Evolutionary conservation across 2,797 vertebrate species (phyloP).

Genomic region (Novumbra hubbsi): DNA sequence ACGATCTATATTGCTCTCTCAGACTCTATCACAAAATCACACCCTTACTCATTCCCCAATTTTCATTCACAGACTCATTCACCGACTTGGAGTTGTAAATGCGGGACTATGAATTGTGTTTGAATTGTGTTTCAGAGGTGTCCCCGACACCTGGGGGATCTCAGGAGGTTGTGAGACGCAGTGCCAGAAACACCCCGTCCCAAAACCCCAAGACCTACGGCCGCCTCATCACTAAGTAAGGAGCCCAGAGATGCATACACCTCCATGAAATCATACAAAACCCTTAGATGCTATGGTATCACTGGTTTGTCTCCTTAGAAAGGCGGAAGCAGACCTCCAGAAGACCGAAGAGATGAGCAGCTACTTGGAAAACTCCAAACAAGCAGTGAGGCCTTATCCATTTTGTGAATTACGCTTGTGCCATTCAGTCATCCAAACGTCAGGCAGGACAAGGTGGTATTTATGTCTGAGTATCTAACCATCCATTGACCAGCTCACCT

Average conservation of each 20-base stretch:
- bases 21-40: too few relatives aligned
- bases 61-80: background rate
- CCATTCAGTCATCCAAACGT: background rate
- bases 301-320: slow-evolving; percentile 20
- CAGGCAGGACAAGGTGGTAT: background rate
- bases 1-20: too few relatives aligned
- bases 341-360: slow-evolving; percentile 26
- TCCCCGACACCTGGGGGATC: background rate
- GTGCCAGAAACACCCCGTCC: background rate
- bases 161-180: background rate
- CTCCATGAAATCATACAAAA: slow-evolving; percentile 27
- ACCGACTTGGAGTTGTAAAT: background rate
- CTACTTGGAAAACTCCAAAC: slow-evolving; percentile 12
- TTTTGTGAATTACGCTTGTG: background rate
- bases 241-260: background rate
- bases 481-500: background rate
- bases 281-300: background rate
- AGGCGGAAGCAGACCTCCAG: slow-evolving; percentile 17
- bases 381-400: slow-evolving; percentile 33
- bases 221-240: background rate
- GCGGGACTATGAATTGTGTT: background rate
- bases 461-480: background rate
- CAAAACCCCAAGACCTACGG: background rate
- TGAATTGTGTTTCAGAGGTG: background rate
- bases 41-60: background rate